Conservation (phyloP, 1,140 invertebrate genomes). For the Caenorhabditis remanei region DNA sequence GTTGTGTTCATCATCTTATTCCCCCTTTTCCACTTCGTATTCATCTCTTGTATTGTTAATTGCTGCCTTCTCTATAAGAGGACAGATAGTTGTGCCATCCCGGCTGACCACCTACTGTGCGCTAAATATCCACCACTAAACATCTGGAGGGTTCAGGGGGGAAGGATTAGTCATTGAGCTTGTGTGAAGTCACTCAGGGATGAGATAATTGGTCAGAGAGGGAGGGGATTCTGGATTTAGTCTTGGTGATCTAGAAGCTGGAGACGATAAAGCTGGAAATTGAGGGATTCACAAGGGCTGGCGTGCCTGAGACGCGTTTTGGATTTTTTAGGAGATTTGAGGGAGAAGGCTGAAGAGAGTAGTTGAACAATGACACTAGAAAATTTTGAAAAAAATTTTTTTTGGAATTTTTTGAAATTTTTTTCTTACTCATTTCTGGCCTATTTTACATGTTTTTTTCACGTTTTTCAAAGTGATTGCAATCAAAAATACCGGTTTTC, state of each 20-base stretch:
- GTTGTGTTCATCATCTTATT: not conserved
- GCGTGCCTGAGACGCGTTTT: too few species aligned
- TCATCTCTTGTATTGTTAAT: slow-evolving; percentile 24
- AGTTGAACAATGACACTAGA: too few species aligned
- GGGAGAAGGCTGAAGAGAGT: too few species aligned
- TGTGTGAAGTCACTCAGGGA: not conserved
- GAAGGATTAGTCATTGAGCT: slow-evolving; percentile 42
- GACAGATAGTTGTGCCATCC: slow-evolving; percentile 1
- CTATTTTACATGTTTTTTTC: too few species aligned
- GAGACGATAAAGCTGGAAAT: not conserved
- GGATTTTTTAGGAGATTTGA: too few species aligned
- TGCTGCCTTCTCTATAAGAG: slow-evolving; percentile 18
- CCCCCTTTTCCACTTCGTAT: not conserved
- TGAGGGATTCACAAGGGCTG: not conserved
- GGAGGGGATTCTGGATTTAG: not conserved
- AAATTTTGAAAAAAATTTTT: too few species aligned
- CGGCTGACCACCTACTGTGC: slow-evolving; percentile 49
- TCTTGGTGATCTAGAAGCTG: too few species aligned
- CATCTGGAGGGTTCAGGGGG: not conserved
- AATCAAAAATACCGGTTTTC: too few species aligned
- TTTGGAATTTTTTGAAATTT: too few species aligned
- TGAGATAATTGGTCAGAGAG: not conserved
- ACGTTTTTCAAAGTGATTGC: too few species aligned
- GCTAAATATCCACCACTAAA: slow-evolving; percentile 49
- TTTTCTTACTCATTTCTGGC: too few species aligned